Base-by-base conservation (phyloP, 2,113 vertebrate genomes). In the Chauna torquata region DNA sequence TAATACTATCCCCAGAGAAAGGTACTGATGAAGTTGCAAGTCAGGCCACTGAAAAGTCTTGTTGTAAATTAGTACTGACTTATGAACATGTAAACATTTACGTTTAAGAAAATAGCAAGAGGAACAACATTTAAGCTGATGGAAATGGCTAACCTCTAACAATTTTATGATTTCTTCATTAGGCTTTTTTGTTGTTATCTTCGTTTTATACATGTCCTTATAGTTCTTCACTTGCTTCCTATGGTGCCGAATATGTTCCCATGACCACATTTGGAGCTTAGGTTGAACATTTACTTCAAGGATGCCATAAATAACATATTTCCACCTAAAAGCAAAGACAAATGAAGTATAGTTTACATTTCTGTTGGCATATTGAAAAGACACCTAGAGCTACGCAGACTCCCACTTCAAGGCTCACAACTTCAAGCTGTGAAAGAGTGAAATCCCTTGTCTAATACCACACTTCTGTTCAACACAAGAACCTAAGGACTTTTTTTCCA, bases 201-300 rank as follows among this genome's bases (percentile, higher is more conserved):
- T 99, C 77, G 88, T 98, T 97, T 99, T 99, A 97, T 99, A 99
- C 58, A 99, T 92, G 25, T 99, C 98, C 94, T 98, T 98, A 90
- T 99, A 99, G 40, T 45, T 94, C 91, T 99, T 99, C 36, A 99
- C 95, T 96, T 97, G 98, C 64, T 97, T 96, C 44, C 99, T 98
- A 38, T 99, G 99, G 40, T 89, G 69, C 6, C 38, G 77, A 96
- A 99, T 99, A 93, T 98, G 98, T 28, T 98, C 96, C 99, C 99
- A 99, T 16, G 99, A 99, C 99, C 99, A 99, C 99, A 99, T 99
- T 36, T 98, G 98, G 70, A 99, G 98, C 16, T 94, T 98, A 19
- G 99, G 99, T 88, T 98, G 98, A 86, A 99, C 94, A 69, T 99
- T 98, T 74, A 99, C 99, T 98, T 99, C 99, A 95, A 99, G 97